phyloP scores from a whole-genome alignment of 2,113 vertebrate species.

The Dissostichus mawsoni region DNA sequence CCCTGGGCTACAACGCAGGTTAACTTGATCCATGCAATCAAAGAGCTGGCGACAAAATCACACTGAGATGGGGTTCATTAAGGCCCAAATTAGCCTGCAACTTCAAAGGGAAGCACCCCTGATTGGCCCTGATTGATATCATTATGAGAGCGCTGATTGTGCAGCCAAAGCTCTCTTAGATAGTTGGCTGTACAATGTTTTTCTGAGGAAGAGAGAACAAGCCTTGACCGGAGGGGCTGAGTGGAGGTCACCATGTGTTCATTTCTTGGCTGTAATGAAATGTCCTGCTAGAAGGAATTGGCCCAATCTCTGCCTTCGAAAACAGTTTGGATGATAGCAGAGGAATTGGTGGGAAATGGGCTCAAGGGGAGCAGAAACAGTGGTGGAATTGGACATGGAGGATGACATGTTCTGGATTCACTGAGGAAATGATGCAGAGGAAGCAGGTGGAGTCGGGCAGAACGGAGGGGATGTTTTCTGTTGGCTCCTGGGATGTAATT shows the following conservation, averaged over 20 bases:
- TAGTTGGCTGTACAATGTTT: conserved; percentile 11
- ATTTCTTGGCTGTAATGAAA: conserved; percentile 70
- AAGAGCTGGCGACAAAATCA: conserved; percentile 57
- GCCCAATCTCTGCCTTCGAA: conserved; percentile 46
- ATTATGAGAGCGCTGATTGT: conserved; percentile 64
- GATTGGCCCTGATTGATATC: conserved; percentile 76
- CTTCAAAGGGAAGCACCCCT: conserved; percentile 50
- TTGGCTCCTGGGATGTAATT: conserved; percentile 42
- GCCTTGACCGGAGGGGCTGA: conserved; percentile 50
- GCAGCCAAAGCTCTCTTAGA: conserved; percentile 43
- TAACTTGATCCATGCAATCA: conserved; percentile 76
- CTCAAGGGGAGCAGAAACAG: conserved; percentile 54
- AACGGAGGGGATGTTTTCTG: conserved; percentile 9
- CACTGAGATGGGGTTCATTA: conserved; percentile 61
- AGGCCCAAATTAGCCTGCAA: conserved; percentile 61
- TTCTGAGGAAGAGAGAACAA: conserved; percentile 33
- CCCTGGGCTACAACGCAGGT: conserved; percentile 60
- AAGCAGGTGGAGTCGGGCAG: conserved; percentile 37
- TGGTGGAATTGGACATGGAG: conserved; percentile 52
- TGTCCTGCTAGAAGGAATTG: conserved; percentile 53
- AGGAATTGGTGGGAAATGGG: conserved; percentile 69
- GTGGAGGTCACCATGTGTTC: conserved; percentile 70
- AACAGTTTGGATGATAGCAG: conserved; percentile 61
- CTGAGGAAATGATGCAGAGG: conserved; percentile 52
- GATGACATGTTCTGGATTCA: conserved; percentile 57